Evolutionary conservation across 1,140 invertebrate species (phyloP), one percentile per base, ranked within the genome.

Genomic region (Amphibalanus amphitrite): DNA sequence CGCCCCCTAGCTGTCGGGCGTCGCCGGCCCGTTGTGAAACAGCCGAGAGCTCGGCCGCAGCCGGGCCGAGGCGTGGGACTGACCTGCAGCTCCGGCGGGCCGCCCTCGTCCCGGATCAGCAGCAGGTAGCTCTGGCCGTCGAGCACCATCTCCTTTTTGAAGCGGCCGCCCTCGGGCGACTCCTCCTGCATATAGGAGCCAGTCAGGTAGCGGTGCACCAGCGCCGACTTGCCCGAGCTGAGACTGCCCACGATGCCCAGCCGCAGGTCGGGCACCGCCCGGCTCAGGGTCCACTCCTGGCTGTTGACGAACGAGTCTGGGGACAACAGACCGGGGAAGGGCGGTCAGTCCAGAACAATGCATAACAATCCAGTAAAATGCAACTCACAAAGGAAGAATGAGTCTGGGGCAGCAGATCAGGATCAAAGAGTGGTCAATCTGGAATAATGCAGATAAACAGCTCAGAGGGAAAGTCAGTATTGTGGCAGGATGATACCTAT

Each of bases 281-380:
- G 85, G 64, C 92, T 90, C 70, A 98, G 82, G 0, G 97, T 99
- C 96, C 97, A 99, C 89, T 99, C 97, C 86, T 98, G 96, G 80
- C 93, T 97, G 82, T 98, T 98, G 29, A 99, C 95, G 84, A 99
- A 99, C n/a, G 95, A 97, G 88, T 98, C 96, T 98, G 85, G 71
- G 91, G 17, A 28, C 70, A 47, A n/a, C n/a, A n/a, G n/a, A n/a
- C n/a, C n/a, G n/a, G n/a, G n/a, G n/a, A n/a, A n/a, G n/a, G n/a
- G n/a, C n/a, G n/a, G n/a, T n/a, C n/a, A n/a, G n/a, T n/a, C n/a
- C n/a, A n/a, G n/a, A n/a, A n/a, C n/a, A n/a, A n/a, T n/a, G n/a
- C n/a, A n/a, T n/a, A n/a, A n/a, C n/a, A n/a, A n/a, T n/a, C n/a
- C n/a, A n/a, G n/a, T n/a, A n/a, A n/a, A n/a, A n/a, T n/a, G n/a